Evolutionary conservation across 2,797 vertebrate genomes (phyloP).

Genomic region (Diplodus puntazzo): DNA sequence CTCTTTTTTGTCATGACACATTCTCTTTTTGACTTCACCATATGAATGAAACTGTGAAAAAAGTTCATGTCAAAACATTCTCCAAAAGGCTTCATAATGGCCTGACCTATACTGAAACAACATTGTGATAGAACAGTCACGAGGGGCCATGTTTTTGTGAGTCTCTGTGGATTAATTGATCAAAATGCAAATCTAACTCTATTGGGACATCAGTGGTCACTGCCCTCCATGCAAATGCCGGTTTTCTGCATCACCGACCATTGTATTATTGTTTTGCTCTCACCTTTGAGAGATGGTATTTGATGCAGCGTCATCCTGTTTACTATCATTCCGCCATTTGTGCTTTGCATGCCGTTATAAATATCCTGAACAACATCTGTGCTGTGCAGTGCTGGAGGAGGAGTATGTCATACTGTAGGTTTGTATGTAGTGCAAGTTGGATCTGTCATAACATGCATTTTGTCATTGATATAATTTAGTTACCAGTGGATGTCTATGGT

Average conservation of each 20-base stretch:
- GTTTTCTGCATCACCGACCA: neutral
- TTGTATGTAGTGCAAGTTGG: neutral
- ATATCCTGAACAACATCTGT: conserved; percentile 31
- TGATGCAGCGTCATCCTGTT: conserved; percentile 33
- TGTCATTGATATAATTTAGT: neutral
- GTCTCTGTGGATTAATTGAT: conserved; percentile 18
- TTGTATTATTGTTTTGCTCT: conserved; percentile 14
- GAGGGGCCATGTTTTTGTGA: neutral
- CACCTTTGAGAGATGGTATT: conserved; percentile 32
- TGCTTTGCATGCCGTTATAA: conserved; percentile 45
- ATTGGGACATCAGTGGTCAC: neutral
- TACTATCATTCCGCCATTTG: conserved; percentile 9
- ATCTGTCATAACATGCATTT: neutral
- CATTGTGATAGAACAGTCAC: neutral
- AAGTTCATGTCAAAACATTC: neutral
- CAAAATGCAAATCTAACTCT: neutral
- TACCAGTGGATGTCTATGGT: neutral
- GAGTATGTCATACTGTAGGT: neutral
- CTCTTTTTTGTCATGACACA: neutral
- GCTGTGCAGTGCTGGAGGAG: conserved; percentile 7
- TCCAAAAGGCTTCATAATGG: neutral
- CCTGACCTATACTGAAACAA: neutral
- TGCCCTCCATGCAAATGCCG: conserved; percentile 1
- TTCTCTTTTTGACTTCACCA: neutral
- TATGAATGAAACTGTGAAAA: neutral